Conservation (phyloP, 2,113 vertebrate species). For the Onychostruthus taczanowskii region DNA sequence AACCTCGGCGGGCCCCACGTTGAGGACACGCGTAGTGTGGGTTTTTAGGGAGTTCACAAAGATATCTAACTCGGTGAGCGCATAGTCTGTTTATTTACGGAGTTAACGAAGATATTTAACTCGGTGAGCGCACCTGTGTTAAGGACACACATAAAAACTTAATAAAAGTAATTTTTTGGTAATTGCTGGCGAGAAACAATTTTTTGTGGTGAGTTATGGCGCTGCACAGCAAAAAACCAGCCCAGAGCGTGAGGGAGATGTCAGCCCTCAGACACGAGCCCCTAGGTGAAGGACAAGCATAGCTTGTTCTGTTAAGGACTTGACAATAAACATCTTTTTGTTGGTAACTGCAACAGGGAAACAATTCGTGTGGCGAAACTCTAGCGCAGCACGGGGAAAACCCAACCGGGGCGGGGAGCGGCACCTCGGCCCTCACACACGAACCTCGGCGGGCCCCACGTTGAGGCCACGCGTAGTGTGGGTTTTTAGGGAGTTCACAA, state of each 20-base stretch:
- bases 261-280: too few relatives aligned
- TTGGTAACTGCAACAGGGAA: too few relatives aligned
- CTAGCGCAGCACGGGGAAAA: neutral
- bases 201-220: too few relatives aligned
- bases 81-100: neutral
- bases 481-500: too few relatives aligned
- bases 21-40: rapidly evolving
- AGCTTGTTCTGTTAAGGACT: neutral
- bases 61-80: neutral
- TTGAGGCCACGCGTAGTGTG: rapidly evolving
- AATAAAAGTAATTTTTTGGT: neutral
- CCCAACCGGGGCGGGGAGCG: neutral
- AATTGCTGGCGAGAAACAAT: neutral
- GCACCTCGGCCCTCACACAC: too few relatives aligned
- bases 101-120: rapidly evolving
- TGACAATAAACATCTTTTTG: neutral
- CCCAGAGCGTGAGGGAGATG: too few relatives aligned
- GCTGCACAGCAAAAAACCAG: too few relatives aligned
- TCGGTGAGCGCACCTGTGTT: neutral
- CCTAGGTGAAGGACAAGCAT: too few relatives aligned
- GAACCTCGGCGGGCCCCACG: too few relatives aligned
- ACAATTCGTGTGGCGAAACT: neutral
- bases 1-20: too few relatives aligned
- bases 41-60: too few relatives aligned
- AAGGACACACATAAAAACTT: neutral